Evolutionary conservation across 1,140 invertebrate species (phyloP), one percentile per base, ranked within the genome.

Genomic region (Carposina sasakii): DNA sequence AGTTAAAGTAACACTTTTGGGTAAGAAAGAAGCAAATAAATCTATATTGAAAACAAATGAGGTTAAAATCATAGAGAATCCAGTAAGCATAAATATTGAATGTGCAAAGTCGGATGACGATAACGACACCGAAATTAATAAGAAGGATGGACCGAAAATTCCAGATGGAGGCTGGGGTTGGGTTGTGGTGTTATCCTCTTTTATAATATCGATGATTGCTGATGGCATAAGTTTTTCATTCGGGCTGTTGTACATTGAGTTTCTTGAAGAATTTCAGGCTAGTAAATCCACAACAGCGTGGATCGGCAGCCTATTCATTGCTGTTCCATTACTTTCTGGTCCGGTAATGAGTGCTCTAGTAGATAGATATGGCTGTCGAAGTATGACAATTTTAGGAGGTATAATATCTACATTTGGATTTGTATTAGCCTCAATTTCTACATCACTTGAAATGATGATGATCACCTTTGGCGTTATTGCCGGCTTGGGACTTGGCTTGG

Each of bases 151-250:
- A 59, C 82, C 88, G 0, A 83, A 84, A 20, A 88, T 91, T 17
- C 91, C 91, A 0, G 91, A 92, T 48, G 91, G 91, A 8, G 90
- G 90, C 21, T 95, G 91, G 90, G 95, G 96, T 0, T 97, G 96
- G 96, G 88, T 97, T 8, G 93, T 98, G 0, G 95, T 97, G 0
- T 71, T 91, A 2, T 90, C 94, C 0, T 95, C 94, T 0, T 89
- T 98, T 44, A 68, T 96, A 26, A 91, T 96, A 30, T 96, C 94
- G 19, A 90, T 97, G 81, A 93, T 98, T n/a, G 94, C 95, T n/a
- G 97, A 98, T 76, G 97, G 96, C 0, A 91, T 98, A 8, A 95
- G 94, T 22, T 97, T 97, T 68, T 96, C 95, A 0, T 97, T 98
- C 74, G 96, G 96, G 0, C 81, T 98, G 0, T 88, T 98, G 12